Conservation (phyloP, 1,140 invertebrate species). For the Agrypnia vestita region DNA sequence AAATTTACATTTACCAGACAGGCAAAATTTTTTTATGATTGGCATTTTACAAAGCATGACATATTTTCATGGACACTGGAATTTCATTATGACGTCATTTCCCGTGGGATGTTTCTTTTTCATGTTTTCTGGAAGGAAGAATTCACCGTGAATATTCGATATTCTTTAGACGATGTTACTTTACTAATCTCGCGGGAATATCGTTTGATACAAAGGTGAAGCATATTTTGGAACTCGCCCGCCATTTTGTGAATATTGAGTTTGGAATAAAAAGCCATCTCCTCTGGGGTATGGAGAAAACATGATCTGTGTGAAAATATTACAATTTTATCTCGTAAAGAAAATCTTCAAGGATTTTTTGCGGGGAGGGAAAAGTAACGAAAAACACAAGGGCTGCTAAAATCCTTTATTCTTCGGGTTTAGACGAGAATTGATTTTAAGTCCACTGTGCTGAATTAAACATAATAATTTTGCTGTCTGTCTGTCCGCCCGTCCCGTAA, state of each 20-base stretch:
- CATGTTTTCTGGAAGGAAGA: constrained; percentile 18
- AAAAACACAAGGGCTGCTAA: too few relatives aligned
- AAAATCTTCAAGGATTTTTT: constrained; percentile 33
- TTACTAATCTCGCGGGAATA: constrained; percentile 26
- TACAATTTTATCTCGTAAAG: constrained; percentile 34
- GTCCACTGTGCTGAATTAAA: too few relatives aligned
- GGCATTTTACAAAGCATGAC: neutral
- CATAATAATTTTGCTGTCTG: too few relatives aligned
- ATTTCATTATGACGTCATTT: constrained; percentile 35
- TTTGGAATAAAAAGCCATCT: constrained; percentile 38
- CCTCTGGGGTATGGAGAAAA: constrained; percentile 18
- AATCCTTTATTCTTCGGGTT: too few relatives aligned
- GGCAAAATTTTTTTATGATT: constrained; percentile 10
- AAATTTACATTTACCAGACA: constrained; percentile 1
- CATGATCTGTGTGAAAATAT: constrained; percentile 44
- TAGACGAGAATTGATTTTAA: too few relatives aligned
- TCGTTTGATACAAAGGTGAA: constrained; percentile 43
- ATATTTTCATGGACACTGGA: constrained; percentile 5
- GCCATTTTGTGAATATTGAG: constrained; percentile 44
- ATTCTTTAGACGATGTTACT: constrained; percentile 32
- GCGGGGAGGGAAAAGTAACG: neutral
- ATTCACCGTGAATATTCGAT: constrained; percentile 36
- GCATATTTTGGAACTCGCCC: constrained; percentile 31
- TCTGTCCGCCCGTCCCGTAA: too few relatives aligned
- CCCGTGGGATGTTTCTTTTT: constrained; percentile 17